Conservation (phyloP, 2,888 invertebrate genomes). For the Drosophila peninsularis region DNA sequence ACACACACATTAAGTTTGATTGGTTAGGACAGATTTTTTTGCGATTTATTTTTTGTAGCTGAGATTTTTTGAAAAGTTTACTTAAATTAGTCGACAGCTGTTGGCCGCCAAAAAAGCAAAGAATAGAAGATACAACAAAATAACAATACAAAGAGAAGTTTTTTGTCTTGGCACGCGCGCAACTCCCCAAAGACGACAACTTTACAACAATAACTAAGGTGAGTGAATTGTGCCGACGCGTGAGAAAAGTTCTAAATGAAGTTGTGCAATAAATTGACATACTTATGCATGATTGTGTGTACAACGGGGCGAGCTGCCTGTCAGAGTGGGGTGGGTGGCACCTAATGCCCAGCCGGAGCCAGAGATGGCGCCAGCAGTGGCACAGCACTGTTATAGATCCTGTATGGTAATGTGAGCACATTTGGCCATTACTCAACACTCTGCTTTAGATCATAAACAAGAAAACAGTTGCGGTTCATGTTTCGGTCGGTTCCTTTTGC, state of each 20-base stretch:
- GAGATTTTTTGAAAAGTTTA: conserved; percentile 33
- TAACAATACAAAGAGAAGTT: conserved; percentile 13
- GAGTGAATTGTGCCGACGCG: conserved; percentile 36
- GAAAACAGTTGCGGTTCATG: neutral
- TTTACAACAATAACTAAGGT: conserved; percentile 52
- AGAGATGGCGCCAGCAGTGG: conserved; percentile 22
- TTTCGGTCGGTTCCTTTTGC: neutral
- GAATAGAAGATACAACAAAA: neutral
- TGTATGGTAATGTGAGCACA: neutral
- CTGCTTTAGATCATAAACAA: neutral
- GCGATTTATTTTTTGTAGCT: conserved; percentile 35
- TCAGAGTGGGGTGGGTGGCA: neutral
- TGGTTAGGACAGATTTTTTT: conserved; percentile 37
- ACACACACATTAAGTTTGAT: conserved; percentile 12
- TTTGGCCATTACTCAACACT: neutral
- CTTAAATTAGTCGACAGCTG: conserved; percentile 49
- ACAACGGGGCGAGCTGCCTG: neutral
- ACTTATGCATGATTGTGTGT: conserved; percentile 18
- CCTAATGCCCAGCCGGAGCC: conserved; percentile 21
- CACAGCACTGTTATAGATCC: neutral
- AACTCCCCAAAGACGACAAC: conserved; percentile 17
- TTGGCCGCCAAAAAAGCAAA: conserved; percentile 46
- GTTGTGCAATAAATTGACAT: conserved; percentile 46
- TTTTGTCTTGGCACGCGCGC: conserved; percentile 31
- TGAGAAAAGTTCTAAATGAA: conserved; percentile 45